These are phyloP conservation scores for Hippopotamus amphibius DNA, from an alignment of 2,113 vertebrate genomes.

Conservation along the genomic window DNA sequence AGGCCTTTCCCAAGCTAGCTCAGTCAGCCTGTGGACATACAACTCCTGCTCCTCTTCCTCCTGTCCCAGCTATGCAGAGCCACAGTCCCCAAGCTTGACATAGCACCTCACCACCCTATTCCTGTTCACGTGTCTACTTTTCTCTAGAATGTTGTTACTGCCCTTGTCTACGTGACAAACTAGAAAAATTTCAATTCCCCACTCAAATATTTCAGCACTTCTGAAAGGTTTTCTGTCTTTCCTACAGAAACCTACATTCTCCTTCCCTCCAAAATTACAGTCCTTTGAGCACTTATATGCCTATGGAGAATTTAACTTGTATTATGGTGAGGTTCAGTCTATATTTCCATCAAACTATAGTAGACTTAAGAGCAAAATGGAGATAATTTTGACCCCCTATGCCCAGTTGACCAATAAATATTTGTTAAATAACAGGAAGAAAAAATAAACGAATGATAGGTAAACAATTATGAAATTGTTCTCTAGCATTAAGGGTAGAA, in stretches of 20 bases:
- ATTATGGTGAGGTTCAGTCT: neutral
- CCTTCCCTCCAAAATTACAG: neutral
- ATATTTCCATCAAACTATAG: neutral
- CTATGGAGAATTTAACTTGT: neutral
- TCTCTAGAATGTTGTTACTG: neutral
- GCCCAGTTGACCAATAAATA: neutral
- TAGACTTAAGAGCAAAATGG: neutral
- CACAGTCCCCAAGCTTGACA: neutral
- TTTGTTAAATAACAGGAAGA: neutral
- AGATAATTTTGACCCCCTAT: neutral
- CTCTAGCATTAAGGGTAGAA: neutral
- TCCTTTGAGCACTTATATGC: neutral
- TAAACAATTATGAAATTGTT: neutral
- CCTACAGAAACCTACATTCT: neutral
- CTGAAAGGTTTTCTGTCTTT: neutral
- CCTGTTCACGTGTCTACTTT: neutral
- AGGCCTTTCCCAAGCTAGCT: neutral
- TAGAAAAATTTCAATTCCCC: neutral
- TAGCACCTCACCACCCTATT: neutral
- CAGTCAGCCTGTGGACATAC: rapidly evolving
- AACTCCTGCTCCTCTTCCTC: neutral
- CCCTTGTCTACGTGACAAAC: neutral
- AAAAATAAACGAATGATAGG: neutral
- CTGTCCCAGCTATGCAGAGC: neutral
- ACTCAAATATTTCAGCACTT: neutral